Conservation (phyloP, 2,888 invertebrate species). For the Meloe dianella region DNA sequence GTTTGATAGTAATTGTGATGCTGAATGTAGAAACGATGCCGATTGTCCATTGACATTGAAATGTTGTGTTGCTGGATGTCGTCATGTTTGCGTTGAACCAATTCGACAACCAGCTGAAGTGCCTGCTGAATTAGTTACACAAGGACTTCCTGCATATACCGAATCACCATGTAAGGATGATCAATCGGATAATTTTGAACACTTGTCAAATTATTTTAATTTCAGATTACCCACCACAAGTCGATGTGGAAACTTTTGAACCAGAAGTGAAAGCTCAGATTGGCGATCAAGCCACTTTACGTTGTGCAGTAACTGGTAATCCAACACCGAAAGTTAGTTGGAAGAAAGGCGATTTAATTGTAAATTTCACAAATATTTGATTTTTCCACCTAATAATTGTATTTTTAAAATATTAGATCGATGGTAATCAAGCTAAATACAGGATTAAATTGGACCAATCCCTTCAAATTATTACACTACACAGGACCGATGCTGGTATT, state of each 20-base stretch:
- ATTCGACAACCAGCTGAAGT: conserved; percentile 61
- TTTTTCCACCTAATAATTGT: not conserved
- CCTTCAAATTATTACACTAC: conserved; percentile 81
- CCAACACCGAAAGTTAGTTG: conserved; percentile 81
- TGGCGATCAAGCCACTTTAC: conserved; percentile 75
- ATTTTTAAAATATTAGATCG: conserved; percentile 66
- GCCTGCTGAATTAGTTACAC: conserved; percentile 52
- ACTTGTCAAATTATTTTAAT: conserved; percentile 7
- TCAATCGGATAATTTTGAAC: conserved; percentile 11
- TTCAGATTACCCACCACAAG: conserved; percentile 54
- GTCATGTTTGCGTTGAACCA: conserved; percentile 71
- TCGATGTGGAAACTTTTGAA: conserved; percentile 59
- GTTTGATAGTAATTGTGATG: conserved; percentile 65
- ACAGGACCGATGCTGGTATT: conserved; percentile 80
- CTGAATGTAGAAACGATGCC: conserved; percentile 79
- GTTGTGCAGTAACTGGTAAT: conserved; percentile 77
- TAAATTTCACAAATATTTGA: conserved; percentile 55
- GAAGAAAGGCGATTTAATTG: conserved; percentile 74
- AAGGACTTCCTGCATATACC: conserved; percentile 57
- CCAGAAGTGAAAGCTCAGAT: conserved; percentile 71
- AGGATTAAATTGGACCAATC: conserved; percentile 71
- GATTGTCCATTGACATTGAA: conserved; percentile 81
- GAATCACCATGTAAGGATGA: conserved; percentile 49
- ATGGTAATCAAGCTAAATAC: conserved; percentile 74
- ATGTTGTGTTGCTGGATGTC: conserved; percentile 84